A percentile compares a stretch with the other conserved stretches of the same genome.
Conservation (phyloP, 2,888 invertebrate genomes). For the Cyaniris semiargus region DNA sequence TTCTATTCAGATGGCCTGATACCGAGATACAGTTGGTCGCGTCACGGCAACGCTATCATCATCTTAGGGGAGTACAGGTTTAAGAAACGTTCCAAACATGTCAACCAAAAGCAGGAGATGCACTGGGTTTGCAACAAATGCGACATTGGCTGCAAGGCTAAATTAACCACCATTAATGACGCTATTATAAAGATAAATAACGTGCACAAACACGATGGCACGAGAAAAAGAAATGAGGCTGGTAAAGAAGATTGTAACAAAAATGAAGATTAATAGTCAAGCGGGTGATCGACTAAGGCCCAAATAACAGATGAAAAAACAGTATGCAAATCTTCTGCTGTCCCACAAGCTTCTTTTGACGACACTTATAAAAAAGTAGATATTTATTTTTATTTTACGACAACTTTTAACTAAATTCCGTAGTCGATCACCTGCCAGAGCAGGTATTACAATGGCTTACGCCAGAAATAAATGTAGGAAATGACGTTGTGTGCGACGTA, state of each 20-base stretch:
- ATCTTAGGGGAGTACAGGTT: slow-evolving; percentile 69
- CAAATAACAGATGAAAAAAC: background rate
- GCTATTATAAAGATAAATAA: slow-evolving; percentile 67
- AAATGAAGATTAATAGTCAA: background rate
- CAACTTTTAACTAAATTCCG: background rate
- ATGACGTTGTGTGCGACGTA: background rate
- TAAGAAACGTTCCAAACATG: slow-evolving; percentile 66
- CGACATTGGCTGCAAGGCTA: slow-evolving; percentile 72
- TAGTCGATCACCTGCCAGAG: background rate
- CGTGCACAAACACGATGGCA: slow-evolving; percentile 61
- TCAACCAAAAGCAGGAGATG: slow-evolving; percentile 63
- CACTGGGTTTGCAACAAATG: slow-evolving; percentile 75
- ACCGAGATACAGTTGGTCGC: slow-evolving; percentile 70
- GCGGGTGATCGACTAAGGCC: background rate
- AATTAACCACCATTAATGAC: slow-evolving; percentile 65
- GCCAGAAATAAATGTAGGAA: background rate
- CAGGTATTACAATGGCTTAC: background rate
- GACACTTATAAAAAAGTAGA: background rate
- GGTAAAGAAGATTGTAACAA: slow-evolving; percentile 17
- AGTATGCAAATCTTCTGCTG: background rate
- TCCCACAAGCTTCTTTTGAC: background rate
- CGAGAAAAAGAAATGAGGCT: slow-evolving; percentile 50
- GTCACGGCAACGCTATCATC: slow-evolving; percentile 71
- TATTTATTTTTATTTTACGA: no score
- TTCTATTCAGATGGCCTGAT: slow-evolving; percentile 48